Evolutionary conservation across 2,888 invertebrate genomes (phyloP), one percentile per base, ranked within the genome.

Genomic region (Pseudococcus viburni): DNA sequence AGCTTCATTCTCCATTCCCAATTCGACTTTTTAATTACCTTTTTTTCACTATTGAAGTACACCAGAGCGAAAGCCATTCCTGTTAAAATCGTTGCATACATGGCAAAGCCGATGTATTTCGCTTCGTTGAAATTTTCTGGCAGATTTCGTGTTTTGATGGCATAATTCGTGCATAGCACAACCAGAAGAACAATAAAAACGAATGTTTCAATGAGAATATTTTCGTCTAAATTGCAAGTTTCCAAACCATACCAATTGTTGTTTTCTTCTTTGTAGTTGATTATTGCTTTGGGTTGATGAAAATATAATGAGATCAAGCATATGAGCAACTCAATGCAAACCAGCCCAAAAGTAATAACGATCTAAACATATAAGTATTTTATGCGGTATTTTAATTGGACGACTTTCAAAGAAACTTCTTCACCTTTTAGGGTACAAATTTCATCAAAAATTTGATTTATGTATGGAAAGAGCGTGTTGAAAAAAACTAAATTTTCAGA

Each of bases 121-220:
- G 94, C 94, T 91, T 95, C 96, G 92, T 96, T 96, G 91, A 96
- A 96, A 92, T 96, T 96, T 91, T 95, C 96, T 0, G 96, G 96
- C 33, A 96, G 93, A 91, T 96, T 95, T 68, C 96, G 92, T 0
- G 95, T 95, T 91, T 95, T 95, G 84, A 95, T 92, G 19, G 96
- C 96, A 91, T 96, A 95, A 55, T 95, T 92, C 4, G 96, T 96
- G 91, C 96, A 96, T 90, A 96, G 92, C 7, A 93, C 92, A 89
- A 96, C 94, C 85, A 96, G 93, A 89, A 95, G 91, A 90, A 95
- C 94, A 91, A 95, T 95, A 91, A 95, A 95, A 26, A 94, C 94
- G 87, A 95, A 92, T 1, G 96, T 96, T 42, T 93, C 92, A 42
- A 95, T 91, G 0, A 88, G 26, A 8, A 48, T 68, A 22, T 84